These are phyloP conservation scores for Horisme vitalbata DNA, from an alignment of 2,888 invertebrate species.

Conservation along the genomic window DNA sequence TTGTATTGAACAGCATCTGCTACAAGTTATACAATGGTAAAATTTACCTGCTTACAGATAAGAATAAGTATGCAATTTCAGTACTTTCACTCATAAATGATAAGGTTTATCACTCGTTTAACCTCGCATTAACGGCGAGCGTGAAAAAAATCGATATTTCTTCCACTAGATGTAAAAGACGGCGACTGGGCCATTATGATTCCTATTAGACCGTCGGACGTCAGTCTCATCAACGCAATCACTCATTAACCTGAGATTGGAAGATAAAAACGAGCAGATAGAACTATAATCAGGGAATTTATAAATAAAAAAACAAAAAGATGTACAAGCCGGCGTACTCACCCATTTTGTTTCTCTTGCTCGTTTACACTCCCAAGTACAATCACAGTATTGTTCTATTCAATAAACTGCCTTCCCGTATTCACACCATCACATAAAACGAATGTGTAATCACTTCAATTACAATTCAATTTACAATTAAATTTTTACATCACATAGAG, in stretches of 20 bases:
- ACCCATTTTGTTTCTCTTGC: conserved; percentile 66
- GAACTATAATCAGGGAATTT: conserved; percentile 10
- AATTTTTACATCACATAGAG: too few relatives aligned
- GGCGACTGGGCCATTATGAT: conserved; percentile 28
- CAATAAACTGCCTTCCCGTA: conserved; percentile 49
- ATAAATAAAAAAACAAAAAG: conserved; percentile 42
- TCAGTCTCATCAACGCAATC: neutral
- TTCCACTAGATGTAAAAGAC: conserved; percentile 56
- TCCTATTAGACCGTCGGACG: conserved; percentile 41
- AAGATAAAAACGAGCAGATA: neutral
- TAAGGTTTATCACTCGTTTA: conserved; percentile 16
- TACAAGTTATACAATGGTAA: neutral
- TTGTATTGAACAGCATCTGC: too few relatives aligned
- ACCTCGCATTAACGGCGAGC: conserved; percentile 44
- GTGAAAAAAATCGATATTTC: conserved; percentile 74
- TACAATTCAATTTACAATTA: too few relatives aligned
- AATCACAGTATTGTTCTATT: conserved; percentile 38
- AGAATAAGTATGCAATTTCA: conserved; percentile 5
- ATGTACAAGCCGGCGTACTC: conserved; percentile 61
- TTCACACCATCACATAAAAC: conserved; percentile 55
- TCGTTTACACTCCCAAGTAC: conserved; percentile 38
- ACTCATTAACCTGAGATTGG: conserved; percentile 8
- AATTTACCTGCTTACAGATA: conserved; percentile 11
- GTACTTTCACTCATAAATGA: conserved; percentile 10
- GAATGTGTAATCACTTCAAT: too few relatives aligned